These are phyloP conservation scores for Nemoura dubitans DNA, from an alignment of 2,888 invertebrate genomes.

Conservation along the genomic window DNA sequence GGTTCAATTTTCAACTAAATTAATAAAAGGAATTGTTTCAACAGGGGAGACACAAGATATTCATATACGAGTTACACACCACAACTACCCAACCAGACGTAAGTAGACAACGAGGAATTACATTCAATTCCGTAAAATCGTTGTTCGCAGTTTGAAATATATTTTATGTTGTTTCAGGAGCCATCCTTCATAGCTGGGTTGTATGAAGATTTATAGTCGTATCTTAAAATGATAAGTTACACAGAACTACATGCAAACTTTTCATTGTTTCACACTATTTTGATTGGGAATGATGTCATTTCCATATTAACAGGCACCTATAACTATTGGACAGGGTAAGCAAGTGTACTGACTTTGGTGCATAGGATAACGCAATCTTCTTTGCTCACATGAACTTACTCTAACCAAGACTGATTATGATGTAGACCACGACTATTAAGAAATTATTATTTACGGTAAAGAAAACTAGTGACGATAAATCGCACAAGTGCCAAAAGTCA, in stretches of 20 bases:
- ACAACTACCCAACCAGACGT: slow-evolving; percentile 61
- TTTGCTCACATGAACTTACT: slow-evolving; percentile 8
- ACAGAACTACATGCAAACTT: background rate
- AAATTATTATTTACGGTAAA: background rate
- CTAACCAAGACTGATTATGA: background rate
- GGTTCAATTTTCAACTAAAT: too few species aligned
- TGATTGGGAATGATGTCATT: background rate
- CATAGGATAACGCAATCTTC: background rate
- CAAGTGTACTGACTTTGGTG: background rate
- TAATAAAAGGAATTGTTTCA: slow-evolving; percentile 43
- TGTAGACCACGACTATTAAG: background rate
- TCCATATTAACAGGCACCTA: background rate
- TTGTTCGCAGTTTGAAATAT: too few species aligned
- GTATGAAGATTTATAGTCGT: slow-evolving; percentile 44
- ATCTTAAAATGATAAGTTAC: background rate
- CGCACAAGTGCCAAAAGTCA: background rate
- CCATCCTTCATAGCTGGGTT: slow-evolving; percentile 51
- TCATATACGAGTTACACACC: slow-evolving; percentile 62
- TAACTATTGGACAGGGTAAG: slow-evolving; percentile 1
- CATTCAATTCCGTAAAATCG: background rate
- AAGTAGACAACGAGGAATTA: slow-evolving; percentile 54
- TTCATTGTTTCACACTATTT: background rate
- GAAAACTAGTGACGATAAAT: background rate
- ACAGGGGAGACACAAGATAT: slow-evolving; percentile 60
- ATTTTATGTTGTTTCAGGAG: slow-evolving; percentile 36